These are phyloP conservation scores for Ara ararauna DNA, from an alignment of 2,797 vertebrate genomes.

Conservation along the genomic window DNA sequence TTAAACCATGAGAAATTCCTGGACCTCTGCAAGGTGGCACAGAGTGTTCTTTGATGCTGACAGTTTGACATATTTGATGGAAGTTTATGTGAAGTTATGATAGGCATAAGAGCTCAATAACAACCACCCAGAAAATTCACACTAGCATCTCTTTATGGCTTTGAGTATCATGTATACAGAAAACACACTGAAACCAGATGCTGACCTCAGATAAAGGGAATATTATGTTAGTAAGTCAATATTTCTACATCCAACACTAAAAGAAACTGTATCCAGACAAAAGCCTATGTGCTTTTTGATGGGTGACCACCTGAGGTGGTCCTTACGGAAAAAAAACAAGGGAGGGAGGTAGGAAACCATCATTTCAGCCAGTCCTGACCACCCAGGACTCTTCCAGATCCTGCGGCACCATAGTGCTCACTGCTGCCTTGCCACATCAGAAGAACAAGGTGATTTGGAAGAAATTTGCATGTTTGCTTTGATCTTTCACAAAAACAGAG, in stretches of 20 bases:
- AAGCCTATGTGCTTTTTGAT: not conserved
- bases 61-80: not conserved
- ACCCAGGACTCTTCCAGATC: not conserved
- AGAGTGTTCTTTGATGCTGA: not conserved
- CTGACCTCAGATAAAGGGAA: not conserved
- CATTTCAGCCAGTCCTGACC: not conserved
- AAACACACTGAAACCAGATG: not conserved
- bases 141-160: not conserved
- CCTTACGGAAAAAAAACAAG: not conserved
- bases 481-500: not conserved
- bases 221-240: accelerated
- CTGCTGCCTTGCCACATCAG: not conserved
- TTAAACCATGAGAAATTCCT: not conserved
- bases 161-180: not conserved
- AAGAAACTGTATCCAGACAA: not conserved
- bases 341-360: not conserved
- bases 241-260: not conserved
- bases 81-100: not conserved
- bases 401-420: not conserved
- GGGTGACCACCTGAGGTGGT: not conserved
- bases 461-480: not conserved
- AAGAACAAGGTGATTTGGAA: not conserved
- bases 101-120: not conserved
- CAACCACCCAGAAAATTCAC: not conserved
- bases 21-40: not conserved